Conservation (phyloP, 2,113 vertebrate species). For the Benitochromis conjunctus region DNA sequence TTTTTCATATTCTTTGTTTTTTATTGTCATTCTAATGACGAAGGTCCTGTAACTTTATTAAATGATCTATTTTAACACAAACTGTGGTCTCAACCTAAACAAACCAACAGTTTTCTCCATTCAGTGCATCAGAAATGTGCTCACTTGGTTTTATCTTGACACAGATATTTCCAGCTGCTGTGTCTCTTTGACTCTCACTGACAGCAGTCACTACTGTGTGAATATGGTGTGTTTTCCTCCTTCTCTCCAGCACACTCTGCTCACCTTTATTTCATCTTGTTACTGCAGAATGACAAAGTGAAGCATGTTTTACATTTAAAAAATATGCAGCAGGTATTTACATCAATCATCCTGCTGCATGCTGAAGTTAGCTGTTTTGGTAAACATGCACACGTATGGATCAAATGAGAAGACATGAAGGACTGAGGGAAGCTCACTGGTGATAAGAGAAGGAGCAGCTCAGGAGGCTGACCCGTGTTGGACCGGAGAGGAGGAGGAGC, state of each 20-base stretch:
- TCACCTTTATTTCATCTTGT: no score
- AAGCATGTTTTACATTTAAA: neutral
- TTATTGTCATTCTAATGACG: neutral
- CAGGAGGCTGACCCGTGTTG: neutral
- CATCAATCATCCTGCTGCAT: neutral
- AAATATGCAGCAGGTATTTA: neutral
- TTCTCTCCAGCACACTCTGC: no score
- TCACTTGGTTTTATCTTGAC: neutral
- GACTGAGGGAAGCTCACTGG: neutral
- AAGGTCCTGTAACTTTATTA: fast-evolving
- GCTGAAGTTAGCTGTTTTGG: neutral
- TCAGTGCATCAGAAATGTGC: neutral
- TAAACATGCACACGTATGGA: neutral
- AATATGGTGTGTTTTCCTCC: no score
- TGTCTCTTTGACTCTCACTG: neutral
- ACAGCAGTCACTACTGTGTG: neutral
- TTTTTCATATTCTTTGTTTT: neutral
- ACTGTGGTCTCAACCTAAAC: neutral
- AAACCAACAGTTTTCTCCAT: neutral
- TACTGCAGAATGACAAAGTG: no score
- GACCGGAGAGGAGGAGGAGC: neutral
- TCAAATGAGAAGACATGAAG: neutral
- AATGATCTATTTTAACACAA: neutral
- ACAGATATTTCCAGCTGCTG: neutral
- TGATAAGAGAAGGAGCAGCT: neutral